A percentile compares a stretch with the other conserved stretches of the same genome.
Conservation (phyloP, 2,888 invertebrate genomes). For the Mesoligia furuncula region DNA sequence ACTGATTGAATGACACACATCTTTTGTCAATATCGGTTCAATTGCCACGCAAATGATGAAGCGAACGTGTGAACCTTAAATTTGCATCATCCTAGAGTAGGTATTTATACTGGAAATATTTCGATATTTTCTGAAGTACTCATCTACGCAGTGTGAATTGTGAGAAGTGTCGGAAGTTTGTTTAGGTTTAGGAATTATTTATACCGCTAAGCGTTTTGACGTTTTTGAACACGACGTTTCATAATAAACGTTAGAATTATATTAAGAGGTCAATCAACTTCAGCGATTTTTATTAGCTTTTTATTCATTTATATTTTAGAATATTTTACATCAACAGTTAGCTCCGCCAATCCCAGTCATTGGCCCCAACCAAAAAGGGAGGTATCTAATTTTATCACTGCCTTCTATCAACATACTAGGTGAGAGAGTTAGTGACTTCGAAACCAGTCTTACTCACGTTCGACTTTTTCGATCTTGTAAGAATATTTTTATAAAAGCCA, state of each 20-base stretch:
- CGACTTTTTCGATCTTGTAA: neutral
- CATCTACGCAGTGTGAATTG: neutral
- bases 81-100: neutral
- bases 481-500: neutral
- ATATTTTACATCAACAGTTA: constrained; percentile 24
- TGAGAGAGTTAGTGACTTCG: neutral
- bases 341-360: constrained; percentile 25
- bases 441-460: neutral
- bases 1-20: constrained; percentile 23
- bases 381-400: neutral
- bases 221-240: constrained; percentile 30
- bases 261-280: constrained; percentile 61
- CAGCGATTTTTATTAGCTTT: constrained; percentile 29
- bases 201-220: constrained; percentile 21
- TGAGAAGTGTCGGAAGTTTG: neutral
- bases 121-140: neutral
- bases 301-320: constrained; percentile 34
- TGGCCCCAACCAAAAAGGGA: constrained; percentile 28
- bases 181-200: constrained; percentile 9
- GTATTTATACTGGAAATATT: neutral
- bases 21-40: constrained; percentile 29
- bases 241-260: constrained; percentile 50
- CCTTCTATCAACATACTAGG: neutral
- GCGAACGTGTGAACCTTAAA: neutral
- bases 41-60: constrained; percentile 10